Evolutionary conservation across 2,888 invertebrate genomes (phyloP), one percentile per base, ranked within the genome.

Genomic region (Caenorhabditis japonica): DNA sequence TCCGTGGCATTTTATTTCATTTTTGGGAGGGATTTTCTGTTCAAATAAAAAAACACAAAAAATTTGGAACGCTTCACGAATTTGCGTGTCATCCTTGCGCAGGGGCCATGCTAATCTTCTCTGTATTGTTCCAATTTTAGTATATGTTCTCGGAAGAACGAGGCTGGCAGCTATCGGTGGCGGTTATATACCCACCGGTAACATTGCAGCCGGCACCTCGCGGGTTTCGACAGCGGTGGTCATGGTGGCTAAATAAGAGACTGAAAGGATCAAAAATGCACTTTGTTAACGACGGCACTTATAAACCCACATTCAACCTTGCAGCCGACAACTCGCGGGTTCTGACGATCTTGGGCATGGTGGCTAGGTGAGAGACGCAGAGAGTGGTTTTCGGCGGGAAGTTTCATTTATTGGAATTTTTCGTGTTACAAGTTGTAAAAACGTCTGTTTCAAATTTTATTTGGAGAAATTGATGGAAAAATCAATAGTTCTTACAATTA

Each of bases 71-170:
- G 92, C 92, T 93, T 93, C 92, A 93, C 92, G 93, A 93, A 92
- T 93, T 93, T 93, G 92, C 93, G 92, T 93, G 92, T 93, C 93
- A 93, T 93, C 92, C 93, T 93, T 93, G 92, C 92, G 92, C 92
- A 47, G n/a, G 47, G 30, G 33, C 12, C 19, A 4, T 12, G 21
- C 10, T 13, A 46, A 46, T 46, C 13, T 46, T 30, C 36, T 49
- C n/a, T 13, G 33, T 17, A 33, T 30, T 49, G 30, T 49, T 33
- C n/a, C n/a, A n/a, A n/a, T n/a, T n/a, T 17, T 49, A 7, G 13
- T n/a, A 36, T 36, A n/a, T 12, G 38, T 38, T 38, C 38, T 38
- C 38, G 8, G 13, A 13, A 38, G 38, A 38, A 38, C 38, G 15
- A 3, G 13, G 15, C 38, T 13, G 4, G 5, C 13, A 13, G 4